Conservation (phyloP, 2,888 invertebrate species). For the Drosophila mettleri region DNA sequence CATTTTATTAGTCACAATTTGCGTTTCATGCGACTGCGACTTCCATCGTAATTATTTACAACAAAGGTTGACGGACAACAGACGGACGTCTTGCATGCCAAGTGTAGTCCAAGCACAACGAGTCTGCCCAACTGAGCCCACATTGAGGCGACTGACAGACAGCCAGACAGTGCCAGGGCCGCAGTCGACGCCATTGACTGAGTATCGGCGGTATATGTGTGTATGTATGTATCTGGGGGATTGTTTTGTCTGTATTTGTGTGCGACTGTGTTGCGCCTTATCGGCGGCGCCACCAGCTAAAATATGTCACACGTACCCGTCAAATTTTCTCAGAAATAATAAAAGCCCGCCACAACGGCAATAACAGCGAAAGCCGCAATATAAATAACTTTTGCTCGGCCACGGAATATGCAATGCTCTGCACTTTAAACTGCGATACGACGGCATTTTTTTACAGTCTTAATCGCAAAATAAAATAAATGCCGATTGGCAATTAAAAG, state of each 20-base stretch:
- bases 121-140: conserved; percentile 28
- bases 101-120: conserved; percentile 4
- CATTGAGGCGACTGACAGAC: conserved; percentile 8
- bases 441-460: not conserved
- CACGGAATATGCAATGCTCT: conserved; percentile 35
- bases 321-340: conserved; percentile 69
- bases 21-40: conserved; percentile 57
- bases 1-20: conserved; percentile 65
- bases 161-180: conserved; percentile 9
- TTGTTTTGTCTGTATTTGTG: conserved; percentile 50
- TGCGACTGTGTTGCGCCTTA: conserved; percentile 51
- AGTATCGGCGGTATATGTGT: no score
- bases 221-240: conserved; percentile 65
- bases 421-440: conserved; percentile 12
- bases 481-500: not conserved
- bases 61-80: conserved; percentile 52
- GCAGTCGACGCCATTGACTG: conserved; percentile 23
- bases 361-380: conserved; percentile 36
- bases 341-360: conserved; percentile 30
- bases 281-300: conserved; percentile 78
- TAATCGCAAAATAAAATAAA: not conserved
- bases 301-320: conserved; percentile 78
- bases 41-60: conserved; percentile 74
- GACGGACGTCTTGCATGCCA: conserved; percentile 30
- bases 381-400: conserved; percentile 25